Conservation (phyloP, 2,113 vertebrate species). For the Passer domesticus region DNA sequence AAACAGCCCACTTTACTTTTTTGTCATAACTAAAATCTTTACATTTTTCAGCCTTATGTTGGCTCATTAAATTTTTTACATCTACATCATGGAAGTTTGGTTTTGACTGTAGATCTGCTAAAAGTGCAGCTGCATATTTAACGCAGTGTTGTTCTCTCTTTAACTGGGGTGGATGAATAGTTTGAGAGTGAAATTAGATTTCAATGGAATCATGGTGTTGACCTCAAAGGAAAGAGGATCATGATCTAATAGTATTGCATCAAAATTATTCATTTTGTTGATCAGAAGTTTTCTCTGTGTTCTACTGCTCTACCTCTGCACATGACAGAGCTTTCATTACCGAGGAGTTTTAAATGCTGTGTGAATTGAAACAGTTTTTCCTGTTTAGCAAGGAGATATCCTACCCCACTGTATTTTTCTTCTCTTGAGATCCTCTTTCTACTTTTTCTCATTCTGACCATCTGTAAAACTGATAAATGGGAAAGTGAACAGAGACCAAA, state of each 20-base stretch:
- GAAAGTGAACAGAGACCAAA: neutral
- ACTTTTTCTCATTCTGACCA: neutral
- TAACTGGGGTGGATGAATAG: neutral
- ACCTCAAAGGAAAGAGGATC: neutral
- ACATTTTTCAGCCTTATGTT: neutral
- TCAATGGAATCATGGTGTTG: neutral
- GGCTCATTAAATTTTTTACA: neutral
- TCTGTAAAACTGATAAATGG: neutral
- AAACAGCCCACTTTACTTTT: neutral
- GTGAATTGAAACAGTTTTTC: neutral
- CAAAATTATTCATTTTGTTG: neutral
- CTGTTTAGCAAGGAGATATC: neutral
- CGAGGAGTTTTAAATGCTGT: neutral
- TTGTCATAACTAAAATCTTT: neutral
- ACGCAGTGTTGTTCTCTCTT: neutral
- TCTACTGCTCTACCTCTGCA: neutral
- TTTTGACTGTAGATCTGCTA: neutral
- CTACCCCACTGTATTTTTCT: neutral
- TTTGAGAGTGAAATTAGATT: neutral
- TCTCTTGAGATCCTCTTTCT: neutral
- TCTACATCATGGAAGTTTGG: neutral
- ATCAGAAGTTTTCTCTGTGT: neutral
- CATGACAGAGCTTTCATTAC: neutral
- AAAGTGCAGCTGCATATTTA: neutral
- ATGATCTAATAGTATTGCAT: neutral